phyloP scores from a whole-genome alignment of 2,797 vertebrate genomes.

The Sebastes hubbsi region DNA sequence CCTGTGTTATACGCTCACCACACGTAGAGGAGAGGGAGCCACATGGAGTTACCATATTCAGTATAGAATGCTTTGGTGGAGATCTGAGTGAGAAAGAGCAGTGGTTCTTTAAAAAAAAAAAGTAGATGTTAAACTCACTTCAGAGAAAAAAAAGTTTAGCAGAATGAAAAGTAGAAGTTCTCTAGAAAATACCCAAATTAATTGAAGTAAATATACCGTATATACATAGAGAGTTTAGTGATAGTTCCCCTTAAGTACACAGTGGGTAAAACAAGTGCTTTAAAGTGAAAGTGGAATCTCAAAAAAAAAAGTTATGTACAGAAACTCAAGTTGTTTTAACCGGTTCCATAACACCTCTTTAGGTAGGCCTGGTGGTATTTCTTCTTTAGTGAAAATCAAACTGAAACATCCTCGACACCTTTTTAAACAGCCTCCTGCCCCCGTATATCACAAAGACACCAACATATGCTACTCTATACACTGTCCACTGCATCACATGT shows the following conservation, averaged over 20 bases:
- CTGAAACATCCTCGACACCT: background rate
- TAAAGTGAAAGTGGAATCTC: background rate
- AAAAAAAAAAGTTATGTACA: background rate
- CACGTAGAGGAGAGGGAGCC: slow-evolving; percentile 35
- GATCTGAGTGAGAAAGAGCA: slow-evolving; percentile 8
- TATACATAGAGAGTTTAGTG: background rate
- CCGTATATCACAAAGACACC: background rate
- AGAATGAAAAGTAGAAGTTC: slow-evolving; percentile 3
- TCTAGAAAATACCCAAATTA: background rate
- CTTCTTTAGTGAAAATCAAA: background rate
- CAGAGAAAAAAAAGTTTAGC: slow-evolving; percentile 13
- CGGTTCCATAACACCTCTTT: background rate
- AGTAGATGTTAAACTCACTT: slow-evolving; percentile 11
- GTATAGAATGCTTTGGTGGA: slow-evolving; percentile 5
- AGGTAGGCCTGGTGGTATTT: background rate
- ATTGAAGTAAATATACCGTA: background rate
- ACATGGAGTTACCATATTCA: slow-evolving; percentile 14
- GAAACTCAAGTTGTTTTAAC: background rate
- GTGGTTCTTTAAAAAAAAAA: background rate
- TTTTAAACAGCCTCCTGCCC: background rate
- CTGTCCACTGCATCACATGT: background rate
- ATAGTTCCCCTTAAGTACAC: background rate
- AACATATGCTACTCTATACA: background rate
- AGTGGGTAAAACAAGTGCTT: background rate
- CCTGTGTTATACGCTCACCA: slow-evolving; percentile 38